Base-by-base conservation (phyloP, 2,113 vertebrate species). In the Burhinus oedicnemus region DNA sequence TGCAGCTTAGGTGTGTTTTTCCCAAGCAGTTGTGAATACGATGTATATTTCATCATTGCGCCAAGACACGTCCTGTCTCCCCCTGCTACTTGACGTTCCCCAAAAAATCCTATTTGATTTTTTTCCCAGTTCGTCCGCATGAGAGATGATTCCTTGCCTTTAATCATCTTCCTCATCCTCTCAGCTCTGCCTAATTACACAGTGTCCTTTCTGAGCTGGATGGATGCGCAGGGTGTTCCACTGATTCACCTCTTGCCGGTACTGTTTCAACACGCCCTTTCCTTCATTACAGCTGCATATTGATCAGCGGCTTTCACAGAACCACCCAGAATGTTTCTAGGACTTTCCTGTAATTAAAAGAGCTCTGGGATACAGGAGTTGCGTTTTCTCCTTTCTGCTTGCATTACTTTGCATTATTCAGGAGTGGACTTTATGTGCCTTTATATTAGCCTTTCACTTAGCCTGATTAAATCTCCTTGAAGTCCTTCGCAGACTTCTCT, bases 271-370 rank as follows among this genome's bases (percentile, higher is more conserved):
- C 96, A 95, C 45, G 15, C 86, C 96, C 90, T 94, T 87, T 44
- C 58, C 90, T 93, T 95, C 87, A 90, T 94, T 69, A 93, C 61
- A 80, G 78, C 75, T 76, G 89, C 87, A 85, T 87, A 96, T 94
- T 93, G 95, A 97, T 92, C 90, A 93, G 78, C 32, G 2, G 68
- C 92, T 95, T 92, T 75, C 86, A 84, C 85, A 71, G 90, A 97
- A 60, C 92, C 94, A 45, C 90, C 83, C 92, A 78, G 72, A 55
- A 78, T 64, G 69, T 81, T 97, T 95, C 92, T 47, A 93, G 83
- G 95, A 93, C 92, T 86, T 92, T 60, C 89, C 70, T 96, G 60
- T 92, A 95, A 95, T 95, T 96, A 96, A 45, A 69, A 87, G 69
- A 84, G 72, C 80, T 83, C 83, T 64, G 69, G 47, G 72, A 84